These are phyloP conservation scores for Fratercula arctica DNA, from an alignment of 2,797 vertebrate species.

Conservation along the genomic window DNA sequence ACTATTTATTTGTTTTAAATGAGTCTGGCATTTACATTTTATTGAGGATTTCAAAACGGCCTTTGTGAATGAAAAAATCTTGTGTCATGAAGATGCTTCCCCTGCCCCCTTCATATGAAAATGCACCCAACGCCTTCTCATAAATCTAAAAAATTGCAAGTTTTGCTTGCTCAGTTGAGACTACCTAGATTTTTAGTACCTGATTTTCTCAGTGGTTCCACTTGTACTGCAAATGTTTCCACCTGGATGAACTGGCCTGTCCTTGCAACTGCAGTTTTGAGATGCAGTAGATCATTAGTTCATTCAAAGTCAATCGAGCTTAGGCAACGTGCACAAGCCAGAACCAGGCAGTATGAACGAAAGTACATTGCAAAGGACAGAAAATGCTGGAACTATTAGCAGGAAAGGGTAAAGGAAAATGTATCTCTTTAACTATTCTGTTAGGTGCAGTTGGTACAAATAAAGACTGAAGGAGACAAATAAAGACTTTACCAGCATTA, in stretches of 20 bases:
- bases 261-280: not conserved
- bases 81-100: not conserved
- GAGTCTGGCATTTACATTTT: not conserved
- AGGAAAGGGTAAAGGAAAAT: not conserved
- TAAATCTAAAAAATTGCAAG: not conserved
- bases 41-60: not conserved
- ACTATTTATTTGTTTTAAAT: not conserved
- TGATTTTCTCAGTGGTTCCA: not conserved
- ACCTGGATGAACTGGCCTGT: not conserved
- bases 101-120: not conserved
- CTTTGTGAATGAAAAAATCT: not conserved
- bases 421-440: not conserved
- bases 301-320: not conserved
- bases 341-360: not conserved
- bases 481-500: not conserved
- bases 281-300: not conserved
- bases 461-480: not conserved
- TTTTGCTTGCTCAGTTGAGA: not conserved
- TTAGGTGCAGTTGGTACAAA: not conserved
- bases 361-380: not conserved
- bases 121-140: not conserved
- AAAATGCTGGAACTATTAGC: not conserved
- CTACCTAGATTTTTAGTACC: not conserved
- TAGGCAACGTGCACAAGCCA: not conserved
- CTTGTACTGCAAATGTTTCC: not conserved